These are phyloP conservation scores for Troides oblongomaculatus DNA, from an alignment of 2,888 invertebrate genomes.

Conservation along the genomic window DNA sequence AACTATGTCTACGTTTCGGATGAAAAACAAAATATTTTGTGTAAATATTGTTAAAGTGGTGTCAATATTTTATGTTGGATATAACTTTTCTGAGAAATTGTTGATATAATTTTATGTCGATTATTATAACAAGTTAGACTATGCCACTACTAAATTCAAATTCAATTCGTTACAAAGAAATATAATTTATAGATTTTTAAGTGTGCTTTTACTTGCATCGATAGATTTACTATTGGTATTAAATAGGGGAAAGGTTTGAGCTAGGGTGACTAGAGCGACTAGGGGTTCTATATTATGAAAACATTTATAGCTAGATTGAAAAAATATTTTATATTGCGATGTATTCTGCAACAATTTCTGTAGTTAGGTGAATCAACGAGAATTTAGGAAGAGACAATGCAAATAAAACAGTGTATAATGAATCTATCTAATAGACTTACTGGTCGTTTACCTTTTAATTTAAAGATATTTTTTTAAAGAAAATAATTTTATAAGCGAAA, in stretches of 20 bases:
- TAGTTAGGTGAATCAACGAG: too few species aligned
- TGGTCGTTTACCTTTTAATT: too few species aligned
- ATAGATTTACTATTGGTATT: background rate
- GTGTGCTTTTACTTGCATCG: background rate
- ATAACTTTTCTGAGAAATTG: background rate
- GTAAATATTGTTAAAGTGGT: background rate
- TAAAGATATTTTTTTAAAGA: too few species aligned
- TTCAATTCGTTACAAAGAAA: background rate
- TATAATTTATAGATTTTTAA: conserved; percentile 7
- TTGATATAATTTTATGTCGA: background rate
- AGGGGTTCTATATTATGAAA: background rate
- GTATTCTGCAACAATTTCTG: too few species aligned
- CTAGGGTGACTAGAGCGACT: conserved; percentile 1
- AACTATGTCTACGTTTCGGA: too few species aligned
- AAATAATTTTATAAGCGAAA: too few species aligned
- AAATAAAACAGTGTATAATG: too few species aligned
- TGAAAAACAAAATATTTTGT: background rate
- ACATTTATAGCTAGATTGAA: background rate
- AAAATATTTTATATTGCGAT: background rate
- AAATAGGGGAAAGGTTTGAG: background rate
- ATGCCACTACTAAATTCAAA: background rate
- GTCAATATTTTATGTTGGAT: background rate
- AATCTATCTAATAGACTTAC: too few species aligned
- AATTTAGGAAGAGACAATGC: too few species aligned
- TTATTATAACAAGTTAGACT: background rate